phyloP scores from a whole-genome alignment of 2,797 vertebrate species.

The Typhlichthys eigenmanni region DNA sequence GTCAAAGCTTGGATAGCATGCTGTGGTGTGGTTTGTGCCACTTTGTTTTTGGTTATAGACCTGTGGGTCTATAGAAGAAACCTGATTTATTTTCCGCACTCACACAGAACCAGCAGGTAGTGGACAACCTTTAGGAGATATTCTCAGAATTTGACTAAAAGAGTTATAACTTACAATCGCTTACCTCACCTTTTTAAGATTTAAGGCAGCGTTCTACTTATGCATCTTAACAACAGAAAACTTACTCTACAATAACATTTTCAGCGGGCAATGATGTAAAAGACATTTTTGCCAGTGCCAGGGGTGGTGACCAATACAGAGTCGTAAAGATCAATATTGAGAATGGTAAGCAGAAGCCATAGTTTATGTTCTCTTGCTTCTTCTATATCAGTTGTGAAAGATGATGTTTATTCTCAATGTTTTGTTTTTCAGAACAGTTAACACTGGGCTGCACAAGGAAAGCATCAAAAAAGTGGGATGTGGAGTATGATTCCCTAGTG shows the following conservation, averaged over 20 bases:
- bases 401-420: constrained; percentile 12
- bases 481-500: constrained; percentile 89
- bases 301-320: constrained; percentile 86
- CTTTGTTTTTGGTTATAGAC: no score
- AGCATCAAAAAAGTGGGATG: constrained; percentile 87
- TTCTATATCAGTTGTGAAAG: not conserved
- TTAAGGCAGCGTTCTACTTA: no score
- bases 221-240: not conserved
- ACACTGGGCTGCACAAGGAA: constrained; percentile 79
- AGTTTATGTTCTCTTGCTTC: constrained; percentile 16
- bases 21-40: no score
- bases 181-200: no score
- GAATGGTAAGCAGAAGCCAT: constrained; percentile 81
- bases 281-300: constrained; percentile 89
- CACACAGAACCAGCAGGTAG: no score
- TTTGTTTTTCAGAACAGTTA: constrained; percentile 86
- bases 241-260: constrained; percentile 27
- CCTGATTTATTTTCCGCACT: no score
- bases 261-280: constrained; percentile 89
- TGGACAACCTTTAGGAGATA: no score
- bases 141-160: no score
- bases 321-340: constrained; percentile 92
- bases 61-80: no score
- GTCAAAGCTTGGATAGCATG: no score
- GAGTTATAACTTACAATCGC: no score